Evolutionary conservation across 2,113 vertebrate genomes (phyloP), one percentile per base, ranked within the genome.

Genomic region (Labeo catla): DNA sequence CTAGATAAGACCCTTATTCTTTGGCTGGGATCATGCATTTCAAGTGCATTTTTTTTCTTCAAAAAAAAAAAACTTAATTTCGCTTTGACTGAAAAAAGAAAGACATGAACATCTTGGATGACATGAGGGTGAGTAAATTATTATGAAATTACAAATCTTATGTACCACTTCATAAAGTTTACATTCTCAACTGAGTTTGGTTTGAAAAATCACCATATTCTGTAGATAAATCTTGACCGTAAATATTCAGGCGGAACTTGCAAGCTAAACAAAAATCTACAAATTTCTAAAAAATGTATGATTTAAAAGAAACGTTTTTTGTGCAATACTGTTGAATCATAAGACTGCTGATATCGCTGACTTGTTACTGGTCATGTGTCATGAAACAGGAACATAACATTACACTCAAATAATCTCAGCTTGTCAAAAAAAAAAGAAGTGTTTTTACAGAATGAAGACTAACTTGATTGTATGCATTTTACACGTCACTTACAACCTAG

Each of bases 341-440:
- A 74, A 63, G 77, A 63, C 78, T 10, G 39, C 57, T 65, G 78
- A 81, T 65, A 65, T 6, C 8, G 21, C 78, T 11, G 57, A 23
- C 8, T 66, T 81, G 43, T 81, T 65, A 6, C 77, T 61, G 19
- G 77, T 80, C 77, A 80, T 19, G 59, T 81, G 43, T 16, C 13
- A 19, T 49, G 8, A 81, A 81, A 81, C n/a, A 9, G 79, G 79
- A 81, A 66, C 59, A 65, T 0, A 81, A 66, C 39, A 49, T 65
- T 81, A 11, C 13, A n/a, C 43, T 66, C 6, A 66, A 65, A 81
- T 11, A 81, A 47, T 49, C n/a, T 81, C 59, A 34, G 59, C 2
- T 23, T 49, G 45, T 45, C 39, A 49, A 76, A 23, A 47, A 45
- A 76, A 47, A 73, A 57, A 57, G 0, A 39, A 2, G 21, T 10